Conservation (phyloP, 2,113 vertebrate genomes). For the Hydrolagus affinis region DNA sequence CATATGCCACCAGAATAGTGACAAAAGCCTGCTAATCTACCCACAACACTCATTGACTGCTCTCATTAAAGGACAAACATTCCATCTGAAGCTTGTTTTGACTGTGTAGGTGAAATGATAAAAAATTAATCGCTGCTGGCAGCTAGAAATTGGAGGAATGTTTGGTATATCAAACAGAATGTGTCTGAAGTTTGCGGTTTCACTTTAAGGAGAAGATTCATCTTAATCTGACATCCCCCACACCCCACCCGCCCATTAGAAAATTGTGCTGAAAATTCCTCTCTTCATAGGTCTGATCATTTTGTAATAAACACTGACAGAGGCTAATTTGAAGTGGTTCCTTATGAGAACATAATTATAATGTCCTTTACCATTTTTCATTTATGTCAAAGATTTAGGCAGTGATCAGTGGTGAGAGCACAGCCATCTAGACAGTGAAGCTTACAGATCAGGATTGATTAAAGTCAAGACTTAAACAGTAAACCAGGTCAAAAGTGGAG, state of each 20-base stretch:
- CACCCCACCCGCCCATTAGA: neutral
- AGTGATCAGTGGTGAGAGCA: neutral
- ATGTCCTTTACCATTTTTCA: neutral
- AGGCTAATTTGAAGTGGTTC: neutral
- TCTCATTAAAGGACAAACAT: neutral
- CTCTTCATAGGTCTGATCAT: neutral
- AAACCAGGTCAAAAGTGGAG: too few relatives aligned
- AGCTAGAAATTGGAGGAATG: neutral
- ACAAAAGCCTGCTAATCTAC: slow-evolving; percentile 18
- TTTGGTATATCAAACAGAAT: neutral
- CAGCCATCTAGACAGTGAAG: too few relatives aligned
- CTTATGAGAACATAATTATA: neutral
- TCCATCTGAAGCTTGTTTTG: slow-evolving; percentile 7
- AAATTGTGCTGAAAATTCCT: neutral
- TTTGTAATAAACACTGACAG: too few relatives aligned
- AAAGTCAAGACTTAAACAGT: too few relatives aligned
- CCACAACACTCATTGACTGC: neutral
- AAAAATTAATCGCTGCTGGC: slow-evolving; percentile 19
- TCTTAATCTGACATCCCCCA: neutral
- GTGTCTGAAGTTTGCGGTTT: neutral
- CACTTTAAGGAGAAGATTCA: neutral
- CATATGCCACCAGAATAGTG: neutral
- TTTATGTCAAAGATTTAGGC: neutral
- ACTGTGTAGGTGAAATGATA: slow-evolving; percentile 15
- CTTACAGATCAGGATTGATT: too few relatives aligned